Conservation (phyloP, 1,140 invertebrate genomes). For the Zaprionus ghesquierei region DNA sequence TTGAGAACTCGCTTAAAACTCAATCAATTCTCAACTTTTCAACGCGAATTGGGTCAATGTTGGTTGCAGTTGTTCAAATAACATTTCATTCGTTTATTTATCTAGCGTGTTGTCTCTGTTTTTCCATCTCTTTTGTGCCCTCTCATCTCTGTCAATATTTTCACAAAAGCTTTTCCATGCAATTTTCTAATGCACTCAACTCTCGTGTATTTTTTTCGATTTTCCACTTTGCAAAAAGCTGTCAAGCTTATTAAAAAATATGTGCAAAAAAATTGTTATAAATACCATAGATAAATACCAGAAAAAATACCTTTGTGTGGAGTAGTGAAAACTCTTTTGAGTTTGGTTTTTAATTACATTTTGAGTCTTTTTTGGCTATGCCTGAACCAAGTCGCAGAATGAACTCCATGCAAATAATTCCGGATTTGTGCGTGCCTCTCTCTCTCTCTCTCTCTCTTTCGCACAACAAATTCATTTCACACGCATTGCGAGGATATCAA, state of each 20-base stretch:
- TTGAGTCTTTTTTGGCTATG: neutral
- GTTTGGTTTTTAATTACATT: neutral
- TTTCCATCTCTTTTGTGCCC: neutral
- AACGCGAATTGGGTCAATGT: conserved; percentile 12
- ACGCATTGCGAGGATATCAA: neutral
- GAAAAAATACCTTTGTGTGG: neutral
- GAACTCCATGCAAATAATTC: neutral
- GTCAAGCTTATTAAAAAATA: conserved; percentile 14
- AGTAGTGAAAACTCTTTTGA: neutral
- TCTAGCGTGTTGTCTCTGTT: neutral
- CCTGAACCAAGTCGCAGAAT: too few relatives aligned
- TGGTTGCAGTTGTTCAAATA: neutral
- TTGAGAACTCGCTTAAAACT: neutral
- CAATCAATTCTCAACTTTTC: conserved; percentile 12
- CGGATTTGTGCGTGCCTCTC: neutral
- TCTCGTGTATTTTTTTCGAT: conserved; percentile 11
- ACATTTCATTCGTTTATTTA: neutral
- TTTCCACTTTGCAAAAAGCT: conserved; percentile 36
- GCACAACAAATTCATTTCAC: neutral
- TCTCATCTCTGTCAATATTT: conserved; percentile 24
- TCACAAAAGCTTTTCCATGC: conserved; percentile 28
- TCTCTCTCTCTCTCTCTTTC: neutral
- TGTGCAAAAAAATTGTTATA: neutral
- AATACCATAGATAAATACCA: neutral
- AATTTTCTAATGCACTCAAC: conserved; percentile 57